A percentile compares a stretch with the other conserved stretches of the same genome.
These are phyloP conservation scores for Helogale parvula DNA, from an alignment of 2,113 vertebrate genomes.

Conservation along the genomic window DNA sequence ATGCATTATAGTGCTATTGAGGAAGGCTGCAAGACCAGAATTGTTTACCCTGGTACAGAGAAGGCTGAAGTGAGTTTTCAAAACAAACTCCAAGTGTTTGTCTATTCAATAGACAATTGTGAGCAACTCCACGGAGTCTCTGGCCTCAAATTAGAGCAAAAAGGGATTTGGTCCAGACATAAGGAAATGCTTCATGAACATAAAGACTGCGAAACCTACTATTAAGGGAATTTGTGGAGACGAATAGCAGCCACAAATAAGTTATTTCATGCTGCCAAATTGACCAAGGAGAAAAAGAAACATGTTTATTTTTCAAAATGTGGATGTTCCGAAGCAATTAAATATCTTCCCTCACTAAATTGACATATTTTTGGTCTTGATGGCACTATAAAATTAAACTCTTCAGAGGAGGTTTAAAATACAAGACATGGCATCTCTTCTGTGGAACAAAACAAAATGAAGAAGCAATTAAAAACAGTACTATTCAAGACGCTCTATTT, in stretches of 20 bases:
- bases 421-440: conserved; percentile 38
- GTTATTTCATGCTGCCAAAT: conserved; percentile 70
- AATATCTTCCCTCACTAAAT: conserved; percentile 51
- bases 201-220: conserved; percentile 70
- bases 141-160: conserved; percentile 71
- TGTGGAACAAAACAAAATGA: conserved; percentile 3
- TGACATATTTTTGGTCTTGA: conserved; percentile 57
- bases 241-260: conserved; percentile 75
- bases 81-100: conserved; percentile 67
- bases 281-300: conserved; percentile 76
- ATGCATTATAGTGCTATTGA: neutral
- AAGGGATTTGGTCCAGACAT: conserved; percentile 75
- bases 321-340: conserved; percentile 59
- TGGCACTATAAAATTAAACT: conserved; percentile 51
- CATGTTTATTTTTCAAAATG: conserved; percentile 73
- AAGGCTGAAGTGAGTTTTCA: conserved; percentile 40
- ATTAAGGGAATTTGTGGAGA: conserved; percentile 76
- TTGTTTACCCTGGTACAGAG: neutral
- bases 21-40: neutral
- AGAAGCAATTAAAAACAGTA: conserved; percentile 52
- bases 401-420: conserved; percentile 39
- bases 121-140: conserved; percentile 28
- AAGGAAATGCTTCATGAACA: conserved; percentile 74
- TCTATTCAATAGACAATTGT: conserved; percentile 62
- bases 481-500: neutral